Evolutionary conservation across 2,888 invertebrate species (phyloP).

Genomic region (Griposia aprilina): DNA sequence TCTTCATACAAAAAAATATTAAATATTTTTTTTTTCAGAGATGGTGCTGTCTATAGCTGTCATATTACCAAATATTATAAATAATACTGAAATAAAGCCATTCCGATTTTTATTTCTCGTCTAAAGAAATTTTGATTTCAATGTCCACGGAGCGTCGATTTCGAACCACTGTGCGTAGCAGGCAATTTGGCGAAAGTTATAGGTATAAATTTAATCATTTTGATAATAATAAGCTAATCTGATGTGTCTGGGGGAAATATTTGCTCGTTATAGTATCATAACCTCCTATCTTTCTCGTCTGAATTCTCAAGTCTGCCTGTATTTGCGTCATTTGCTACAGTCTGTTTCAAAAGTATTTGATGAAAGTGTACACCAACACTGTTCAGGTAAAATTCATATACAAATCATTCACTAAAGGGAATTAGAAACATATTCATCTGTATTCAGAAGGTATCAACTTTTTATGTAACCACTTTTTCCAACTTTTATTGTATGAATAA

Average conservation of each 20-base stretch:
- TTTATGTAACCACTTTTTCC: background rate
- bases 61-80: too few relatives aligned
- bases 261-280: conserved; percentile 5
- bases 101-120: too few relatives aligned
- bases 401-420: background rate
- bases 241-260: conserved; percentile 44
- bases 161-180: too few relatives aligned
- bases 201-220: conserved; percentile 61
- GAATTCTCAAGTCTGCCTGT: background rate
- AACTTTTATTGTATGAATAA: background rate
- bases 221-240: conserved; percentile 37
- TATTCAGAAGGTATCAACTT: background rate
- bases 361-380: background rate
- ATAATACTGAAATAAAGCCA: too few relatives aligned
- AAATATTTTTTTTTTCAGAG: too few relatives aligned
- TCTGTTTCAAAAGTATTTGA: too few relatives aligned
- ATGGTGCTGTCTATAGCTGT: too few relatives aligned
- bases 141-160: too few relatives aligned
- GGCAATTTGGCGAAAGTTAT: conserved; percentile 58
- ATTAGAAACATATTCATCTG: background rate
- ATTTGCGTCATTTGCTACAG: background rate
- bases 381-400: too few relatives aligned
- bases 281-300: background rate
- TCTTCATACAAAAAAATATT: too few relatives aligned
- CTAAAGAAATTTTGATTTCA: too few relatives aligned